Evolutionary conservation across 2,113 vertebrate genomes (phyloP).

Genomic region (Dromaius novaehollandiae): DNA sequence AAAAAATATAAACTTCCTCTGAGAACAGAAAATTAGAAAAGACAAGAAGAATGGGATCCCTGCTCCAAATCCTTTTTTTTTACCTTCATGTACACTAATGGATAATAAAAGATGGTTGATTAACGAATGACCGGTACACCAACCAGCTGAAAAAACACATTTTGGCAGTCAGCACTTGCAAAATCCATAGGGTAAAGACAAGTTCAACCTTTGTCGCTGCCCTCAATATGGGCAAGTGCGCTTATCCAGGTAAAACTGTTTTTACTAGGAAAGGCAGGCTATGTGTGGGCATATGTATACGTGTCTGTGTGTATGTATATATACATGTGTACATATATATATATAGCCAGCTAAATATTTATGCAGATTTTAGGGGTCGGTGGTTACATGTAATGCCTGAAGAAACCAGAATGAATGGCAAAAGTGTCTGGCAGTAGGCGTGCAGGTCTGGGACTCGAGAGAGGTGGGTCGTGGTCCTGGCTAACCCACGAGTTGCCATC

Average conservation of each 20-base stretch:
- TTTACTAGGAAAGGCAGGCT: not conserved
- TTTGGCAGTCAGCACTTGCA: conserved; percentile 42
- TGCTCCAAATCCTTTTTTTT: conserved; percentile 55
- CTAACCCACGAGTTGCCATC: not conserved
- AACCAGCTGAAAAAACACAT: conserved; percentile 53
- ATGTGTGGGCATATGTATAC: not conserved
- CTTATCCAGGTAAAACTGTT: not conserved
- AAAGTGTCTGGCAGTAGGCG: not conserved
- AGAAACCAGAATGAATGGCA: not conserved
- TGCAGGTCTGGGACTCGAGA: not conserved
- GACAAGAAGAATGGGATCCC: conserved; percentile 61
- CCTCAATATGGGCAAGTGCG: not conserved
- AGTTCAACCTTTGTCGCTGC: conserved; percentile 16
- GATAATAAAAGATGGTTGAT: conserved; percentile 68
- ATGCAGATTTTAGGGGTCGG: not conserved
- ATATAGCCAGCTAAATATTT: not conserved
- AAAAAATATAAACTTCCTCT: conserved; percentile 61
- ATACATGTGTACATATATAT: no score
- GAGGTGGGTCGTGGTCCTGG: not conserved
- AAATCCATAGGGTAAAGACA: conserved; percentile 50
- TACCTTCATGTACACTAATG: conserved; percentile 66
- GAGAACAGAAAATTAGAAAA: conserved; percentile 69
- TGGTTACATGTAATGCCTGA: not conserved
- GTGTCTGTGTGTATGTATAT: not conserved
- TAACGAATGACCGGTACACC: not conserved